Conservation (phyloP, 2,888 invertebrate species). For the Drosophila leonis region DNA sequence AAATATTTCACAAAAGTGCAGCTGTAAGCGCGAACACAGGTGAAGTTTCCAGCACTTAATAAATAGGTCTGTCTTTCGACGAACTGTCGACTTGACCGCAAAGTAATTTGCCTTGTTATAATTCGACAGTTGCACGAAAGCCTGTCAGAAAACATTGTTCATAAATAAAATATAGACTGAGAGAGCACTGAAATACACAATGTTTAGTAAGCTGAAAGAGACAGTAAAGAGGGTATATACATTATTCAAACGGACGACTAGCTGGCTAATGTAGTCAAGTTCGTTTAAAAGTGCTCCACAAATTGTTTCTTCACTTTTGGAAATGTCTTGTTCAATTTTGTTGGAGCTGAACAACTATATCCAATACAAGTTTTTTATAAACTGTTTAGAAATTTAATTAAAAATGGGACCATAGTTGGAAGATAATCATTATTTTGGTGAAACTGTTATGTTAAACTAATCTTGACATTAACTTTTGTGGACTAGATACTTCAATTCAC, state of each 20-base stretch:
- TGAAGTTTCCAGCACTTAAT: neutral
- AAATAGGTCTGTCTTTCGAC: conserved; percentile 4
- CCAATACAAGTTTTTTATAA: no score
- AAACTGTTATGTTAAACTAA: no score
- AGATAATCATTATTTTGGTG: no score
- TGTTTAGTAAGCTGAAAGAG: neutral
- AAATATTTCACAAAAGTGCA: neutral
- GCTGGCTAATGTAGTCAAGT: neutral
- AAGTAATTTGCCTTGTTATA: conserved; percentile 8
- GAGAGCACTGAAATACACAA: neutral
- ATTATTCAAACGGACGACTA: neutral
- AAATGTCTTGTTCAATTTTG: neutral
- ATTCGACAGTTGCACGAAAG: conserved; percentile 7
- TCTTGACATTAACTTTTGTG: no score
- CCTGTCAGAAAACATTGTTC: neutral
- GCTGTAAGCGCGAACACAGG: neutral
- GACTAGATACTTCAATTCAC: no score
- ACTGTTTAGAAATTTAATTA: no score
- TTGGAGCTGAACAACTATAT: no score
- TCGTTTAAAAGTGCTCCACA: neutral
- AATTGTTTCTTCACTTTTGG: neutral
- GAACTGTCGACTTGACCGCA: neutral
- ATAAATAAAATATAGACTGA: conserved; percentile 6
- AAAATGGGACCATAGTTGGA: no score
- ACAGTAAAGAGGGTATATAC: neutral